Evolutionary conservation across 2,888 invertebrate species (phyloP).

Genomic region (Andrena marginata): DNA sequence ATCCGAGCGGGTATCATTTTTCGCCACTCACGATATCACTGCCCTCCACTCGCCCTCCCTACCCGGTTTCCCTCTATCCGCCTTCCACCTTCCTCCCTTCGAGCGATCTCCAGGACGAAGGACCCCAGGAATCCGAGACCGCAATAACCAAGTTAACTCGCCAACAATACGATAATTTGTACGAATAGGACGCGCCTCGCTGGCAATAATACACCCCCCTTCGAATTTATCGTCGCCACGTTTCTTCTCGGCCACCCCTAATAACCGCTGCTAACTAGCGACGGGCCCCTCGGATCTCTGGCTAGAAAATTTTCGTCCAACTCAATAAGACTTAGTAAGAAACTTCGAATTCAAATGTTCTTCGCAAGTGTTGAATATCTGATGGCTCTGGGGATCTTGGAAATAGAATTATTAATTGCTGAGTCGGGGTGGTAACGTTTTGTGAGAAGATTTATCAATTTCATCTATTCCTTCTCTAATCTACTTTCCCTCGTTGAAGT

Average conservation of each 20-base stretch:
- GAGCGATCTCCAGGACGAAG: slow-evolving; percentile 12
- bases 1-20: slow-evolving; percentile 66
- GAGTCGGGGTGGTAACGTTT: no score
- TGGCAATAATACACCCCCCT: slow-evolving; percentile 58
- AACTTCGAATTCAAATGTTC: no score
- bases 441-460: no score
- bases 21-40: slow-evolving; percentile 65
- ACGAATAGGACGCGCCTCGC: slow-evolving; percentile 29
- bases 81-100: slow-evolving; percentile 2
- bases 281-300: no score
- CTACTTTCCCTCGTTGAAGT: no score
- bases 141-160: slow-evolving; percentile 53
- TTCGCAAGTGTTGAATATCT: no score
- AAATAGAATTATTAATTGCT: no score
- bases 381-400: no score
- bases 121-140: slow-evolving; percentile 38
- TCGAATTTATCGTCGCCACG: slow-evolving; percentile 53
- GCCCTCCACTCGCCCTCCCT: slow-evolving; percentile 12
- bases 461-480: no score
- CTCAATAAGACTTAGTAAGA: no score
- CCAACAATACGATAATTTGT: slow-evolving; percentile 58
- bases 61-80: background rate
- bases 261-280: slow-evolving; percentile 40
- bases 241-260: slow-evolving; percentile 47
- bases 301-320: no score